Evolutionary conservation across 2,113 vertebrate species (phyloP), one percentile per base, ranked within the genome.

Genomic region (Erythrolamprus reginae): DNA sequence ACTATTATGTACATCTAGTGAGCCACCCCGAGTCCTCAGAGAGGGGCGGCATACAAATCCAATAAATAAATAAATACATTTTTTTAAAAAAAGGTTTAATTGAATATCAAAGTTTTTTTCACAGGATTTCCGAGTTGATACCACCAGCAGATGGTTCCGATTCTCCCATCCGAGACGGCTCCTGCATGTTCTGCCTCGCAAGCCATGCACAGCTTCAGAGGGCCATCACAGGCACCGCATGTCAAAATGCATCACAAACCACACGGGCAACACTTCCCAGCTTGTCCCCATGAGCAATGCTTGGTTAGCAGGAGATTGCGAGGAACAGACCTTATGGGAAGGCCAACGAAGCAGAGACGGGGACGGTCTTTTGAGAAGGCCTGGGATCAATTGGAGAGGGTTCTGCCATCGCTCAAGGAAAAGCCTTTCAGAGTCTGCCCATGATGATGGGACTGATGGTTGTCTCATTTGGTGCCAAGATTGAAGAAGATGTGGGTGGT

Each of bases 101-200:
- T 48, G 33, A 89, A 89, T 48, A 50, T 56, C 42, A 92, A 86
- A 82, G 83, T 5, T 89, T 28, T 28, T 58, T 86, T 58, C 77
- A 48, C 42, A 70, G n/a, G 61, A 86, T 82, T 82, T 61, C 58
- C 15, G 23, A 77, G 28, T 38, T n/a, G 51, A 52, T 91, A 82
- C 86, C 83, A 65, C 88, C 86, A 89, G 58, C 58, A 58, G 91
- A 89, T 92, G 58, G 82, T 85, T 85, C 84, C 21, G 47, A 77
- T 48, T 55, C 90, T 77, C 83, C 38, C 5, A 28, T 28, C 3
- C 2, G 21, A 42, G 82, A 38, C 21, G 21, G 5, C 82, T 91
- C 82, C 82, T n/a, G 9, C 24, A 5, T n/a, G 1, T 42, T 45
- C 28, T 51, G 15, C 38, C 28, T 89, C 82, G 17, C 4, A 7